These are phyloP conservation scores for Camponotus pennsylvanicus DNA, from an alignment of 1,140 invertebrate species.

Conservation along the genomic window DNA sequence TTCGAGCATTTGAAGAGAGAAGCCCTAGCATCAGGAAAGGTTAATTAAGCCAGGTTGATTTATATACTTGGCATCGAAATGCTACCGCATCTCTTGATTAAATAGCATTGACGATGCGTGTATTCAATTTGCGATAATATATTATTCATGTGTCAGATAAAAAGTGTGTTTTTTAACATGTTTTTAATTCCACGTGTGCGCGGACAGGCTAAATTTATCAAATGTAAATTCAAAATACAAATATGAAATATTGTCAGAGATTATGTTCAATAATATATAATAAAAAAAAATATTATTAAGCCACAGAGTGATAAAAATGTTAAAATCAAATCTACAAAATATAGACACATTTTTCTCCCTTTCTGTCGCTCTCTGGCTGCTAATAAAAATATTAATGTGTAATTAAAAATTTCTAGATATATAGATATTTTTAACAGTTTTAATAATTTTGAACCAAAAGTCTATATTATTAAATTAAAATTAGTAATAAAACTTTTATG, in stretches of 20 bases:
- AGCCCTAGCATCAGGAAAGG: constrained; percentile 16
- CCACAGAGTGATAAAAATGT: background rate
- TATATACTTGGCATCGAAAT: constrained; percentile 21
- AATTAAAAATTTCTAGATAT: background rate
- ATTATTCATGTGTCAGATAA: background rate
- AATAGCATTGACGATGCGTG: constrained; percentile 13
- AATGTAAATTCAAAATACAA: background rate
- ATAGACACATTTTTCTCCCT: no score
- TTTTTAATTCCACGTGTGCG: background rate
- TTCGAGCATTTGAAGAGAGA: constrained; percentile 25
- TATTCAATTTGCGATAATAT: constrained; percentile 42
- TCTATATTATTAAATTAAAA: background rate
- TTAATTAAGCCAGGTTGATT: constrained; percentile 43
- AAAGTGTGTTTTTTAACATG: background rate
- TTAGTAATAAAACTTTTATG: background rate
- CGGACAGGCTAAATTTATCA: background rate
- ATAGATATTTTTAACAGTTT: background rate
- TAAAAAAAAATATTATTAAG: background rate
- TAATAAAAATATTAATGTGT: background rate
- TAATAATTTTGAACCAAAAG: background rate
- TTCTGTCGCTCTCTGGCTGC: background rate
- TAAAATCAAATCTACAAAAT: background rate
- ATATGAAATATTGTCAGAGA: background rate
- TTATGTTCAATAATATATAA: background rate
- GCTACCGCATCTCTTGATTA: constrained; percentile 36